Base-by-base conservation (phyloP, 2,888 invertebrate genomes). In the Pachydiplax longipennis region DNA sequence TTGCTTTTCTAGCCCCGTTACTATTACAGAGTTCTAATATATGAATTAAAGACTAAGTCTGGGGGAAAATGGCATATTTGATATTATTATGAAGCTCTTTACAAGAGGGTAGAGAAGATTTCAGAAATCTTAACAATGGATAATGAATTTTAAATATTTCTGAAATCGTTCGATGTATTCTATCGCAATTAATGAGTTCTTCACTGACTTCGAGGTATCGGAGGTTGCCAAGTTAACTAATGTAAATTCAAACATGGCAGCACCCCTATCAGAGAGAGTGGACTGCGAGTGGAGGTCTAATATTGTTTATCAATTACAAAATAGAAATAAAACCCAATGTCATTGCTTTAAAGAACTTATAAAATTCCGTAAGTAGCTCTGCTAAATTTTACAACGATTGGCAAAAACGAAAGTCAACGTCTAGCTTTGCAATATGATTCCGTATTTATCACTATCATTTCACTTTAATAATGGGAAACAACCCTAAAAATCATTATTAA, bases 281-380 rank as follows among this genome's bases (percentile, higher is more conserved):
- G 53, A 82, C 61, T 35, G 92, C 25, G 92, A 95, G 92, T 98
- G 97, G 97, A 96, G 97, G 93, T 96, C 95, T 92, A 95, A 95
- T 93, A 96, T 98, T 93, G 94, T 97, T 92, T 94, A 94, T 92
- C 96, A 97, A 93, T 94, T 98, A 91, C 96, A 96, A 91, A 95
- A 96, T 91, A 95, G 98, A 93, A 97, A 98, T 94, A 96, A 95
- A 94, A 95, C 95, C 91, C 97, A 98, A 95, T 96, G 96, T 37
- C 94, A 95, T 91, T 96, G 96, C 93, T 98, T 97, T 94, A 96
- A 96, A 92, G 98, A 98, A 93, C 95, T 98, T 92, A 96, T 98
- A 92, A 94, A 95, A 92, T 96, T 97, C 94, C 97, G 98, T 98
- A 95, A 96, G 97, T 95, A 92, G 13, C 80, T 91, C 92, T 65